A percentile compares a stretch with the other conserved stretches of the same genome.
Conservation (phyloP, 2,888 invertebrate species). For the Coelinius sp. region DNA sequence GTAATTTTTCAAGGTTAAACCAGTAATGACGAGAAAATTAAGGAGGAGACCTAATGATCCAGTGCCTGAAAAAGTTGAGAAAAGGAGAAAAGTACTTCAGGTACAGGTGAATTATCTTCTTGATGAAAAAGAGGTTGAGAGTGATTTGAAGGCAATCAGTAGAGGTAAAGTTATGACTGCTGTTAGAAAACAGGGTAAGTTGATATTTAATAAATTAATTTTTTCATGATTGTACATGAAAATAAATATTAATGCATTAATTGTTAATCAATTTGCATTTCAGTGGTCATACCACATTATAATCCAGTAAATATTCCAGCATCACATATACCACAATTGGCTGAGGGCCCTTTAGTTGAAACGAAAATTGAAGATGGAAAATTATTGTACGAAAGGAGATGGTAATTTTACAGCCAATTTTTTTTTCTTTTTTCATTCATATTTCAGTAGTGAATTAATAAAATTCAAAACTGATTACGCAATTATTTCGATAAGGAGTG, state of each 20-base stretch:
- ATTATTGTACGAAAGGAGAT: slow-evolving; percentile 91
- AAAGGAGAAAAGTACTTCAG: slow-evolving; percentile 86
- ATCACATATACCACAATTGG: slow-evolving; percentile 66
- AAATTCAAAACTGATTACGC: no score
- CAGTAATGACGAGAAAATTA: slow-evolving; percentile 94
- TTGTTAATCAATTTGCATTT: slow-evolving; percentile 44
- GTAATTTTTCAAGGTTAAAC: slow-evolving; percentile 79
- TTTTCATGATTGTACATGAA: slow-evolving; percentile 3
- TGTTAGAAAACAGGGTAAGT: slow-evolving; percentile 73
- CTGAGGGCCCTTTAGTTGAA: slow-evolving; percentile 76
- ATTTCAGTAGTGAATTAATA: no score
- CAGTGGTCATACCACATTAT: slow-evolving; percentile 63
- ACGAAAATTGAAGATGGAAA: slow-evolving; percentile 96
- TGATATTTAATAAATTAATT: slow-evolving; percentile 3
- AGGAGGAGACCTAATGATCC: slow-evolving; percentile 95
- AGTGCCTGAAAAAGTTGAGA: slow-evolving; percentile 87
- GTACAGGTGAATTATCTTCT: slow-evolving; percentile 90
- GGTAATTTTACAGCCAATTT: slow-evolving; percentile 73
- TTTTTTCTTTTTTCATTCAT: slow-evolving; percentile 32
- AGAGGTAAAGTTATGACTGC: slow-evolving; percentile 74
- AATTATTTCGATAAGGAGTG: no score
- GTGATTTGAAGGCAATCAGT: slow-evolving; percentile 86
- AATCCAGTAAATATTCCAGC: slow-evolving; percentile 61
- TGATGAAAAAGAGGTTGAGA: slow-evolving; percentile 91
- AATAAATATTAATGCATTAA: slow-evolving; percentile 14